Conservation (phyloP, 1,140 invertebrate species). For the Coelopa frigida region DNA sequence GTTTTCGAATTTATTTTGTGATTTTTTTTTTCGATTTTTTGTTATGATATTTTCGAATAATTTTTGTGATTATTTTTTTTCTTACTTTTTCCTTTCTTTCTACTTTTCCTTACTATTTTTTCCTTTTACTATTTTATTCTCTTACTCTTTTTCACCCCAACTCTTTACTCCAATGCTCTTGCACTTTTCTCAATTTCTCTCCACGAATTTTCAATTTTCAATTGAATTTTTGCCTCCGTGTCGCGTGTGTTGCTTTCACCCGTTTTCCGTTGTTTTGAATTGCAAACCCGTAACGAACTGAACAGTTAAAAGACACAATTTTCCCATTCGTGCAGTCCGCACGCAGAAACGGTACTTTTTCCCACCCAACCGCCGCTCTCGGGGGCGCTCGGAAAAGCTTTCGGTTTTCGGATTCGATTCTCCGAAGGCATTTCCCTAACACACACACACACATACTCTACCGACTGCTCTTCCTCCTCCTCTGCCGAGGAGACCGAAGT, state of each 20-base stretch:
- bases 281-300: conserved; percentile 44
- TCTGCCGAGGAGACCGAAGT: conserved; percentile 1
- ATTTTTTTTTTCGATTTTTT: background rate
- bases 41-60: background rate
- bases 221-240: conserved; percentile 9
- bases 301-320: conserved; percentile 36
- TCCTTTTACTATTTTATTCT: conserved; percentile 7
- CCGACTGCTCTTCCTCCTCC: too few relatives aligned
- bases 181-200: conserved; percentile 5
- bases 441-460: too few relatives aligned
- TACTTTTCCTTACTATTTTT: conserved; percentile 1
- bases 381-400: background rate
- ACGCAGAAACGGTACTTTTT: conserved; percentile 22
- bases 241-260: conserved; percentile 13
- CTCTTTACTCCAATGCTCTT: too few relatives aligned
- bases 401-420: too few relatives aligned
- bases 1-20: background rate
- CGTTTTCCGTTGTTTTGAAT: conserved; percentile 38
- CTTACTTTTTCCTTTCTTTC: background rate
- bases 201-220: too few relatives aligned
- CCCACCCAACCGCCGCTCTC: conserved; percentile 4
- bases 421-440: conserved; percentile 7
- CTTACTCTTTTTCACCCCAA: too few relatives aligned
- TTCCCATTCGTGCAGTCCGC: conserved; percentile 36
- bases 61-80: background rate